These are phyloP conservation scores for Eucriotettix oculatus DNA, from an alignment of 2,888 invertebrate species.

Conservation along the genomic window DNA sequence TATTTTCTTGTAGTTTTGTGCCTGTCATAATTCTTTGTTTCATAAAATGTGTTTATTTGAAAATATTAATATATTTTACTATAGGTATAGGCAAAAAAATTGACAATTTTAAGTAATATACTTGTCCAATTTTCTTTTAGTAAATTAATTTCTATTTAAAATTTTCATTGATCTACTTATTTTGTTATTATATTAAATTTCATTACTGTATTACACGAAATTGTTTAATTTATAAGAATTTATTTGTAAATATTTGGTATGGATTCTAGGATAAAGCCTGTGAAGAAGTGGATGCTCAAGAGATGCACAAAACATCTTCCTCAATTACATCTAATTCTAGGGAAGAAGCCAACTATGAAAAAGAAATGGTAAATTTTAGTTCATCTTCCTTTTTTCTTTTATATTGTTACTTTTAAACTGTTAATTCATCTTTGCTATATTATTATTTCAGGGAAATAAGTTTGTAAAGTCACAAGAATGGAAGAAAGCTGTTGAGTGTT, in stretches of 20 bases:
- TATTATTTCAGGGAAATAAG: constrained; percentile 51
- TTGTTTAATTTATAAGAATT: neutral
- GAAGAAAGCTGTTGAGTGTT: constrained; percentile 70
- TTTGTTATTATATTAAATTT: constrained; percentile 12
- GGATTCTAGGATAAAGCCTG: constrained; percentile 42
- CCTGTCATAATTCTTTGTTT: too few species aligned
- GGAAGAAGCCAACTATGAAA: constrained; percentile 45
- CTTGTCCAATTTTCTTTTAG: neutral
- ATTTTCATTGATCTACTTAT: neutral
- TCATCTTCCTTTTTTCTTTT: too few species aligned
- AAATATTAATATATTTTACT: too few species aligned
- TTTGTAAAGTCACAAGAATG: constrained; percentile 65
- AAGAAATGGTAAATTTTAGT: constrained; percentile 38
- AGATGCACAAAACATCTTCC: neutral
- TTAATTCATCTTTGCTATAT: neutral
- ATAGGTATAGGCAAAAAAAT: too few species aligned
- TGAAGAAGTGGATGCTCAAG: constrained; percentile 34
- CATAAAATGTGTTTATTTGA: too few species aligned
- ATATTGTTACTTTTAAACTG: neutral
- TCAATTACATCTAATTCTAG: constrained; percentile 14
- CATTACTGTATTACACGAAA: neutral
- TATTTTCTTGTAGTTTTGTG: too few species aligned
- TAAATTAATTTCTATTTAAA: neutral
- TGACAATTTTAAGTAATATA: neutral
- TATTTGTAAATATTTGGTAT: too few species aligned